phyloP scores from a whole-genome alignment of 2,113 vertebrate species.

The Bungarus multicinctus region DNA sequence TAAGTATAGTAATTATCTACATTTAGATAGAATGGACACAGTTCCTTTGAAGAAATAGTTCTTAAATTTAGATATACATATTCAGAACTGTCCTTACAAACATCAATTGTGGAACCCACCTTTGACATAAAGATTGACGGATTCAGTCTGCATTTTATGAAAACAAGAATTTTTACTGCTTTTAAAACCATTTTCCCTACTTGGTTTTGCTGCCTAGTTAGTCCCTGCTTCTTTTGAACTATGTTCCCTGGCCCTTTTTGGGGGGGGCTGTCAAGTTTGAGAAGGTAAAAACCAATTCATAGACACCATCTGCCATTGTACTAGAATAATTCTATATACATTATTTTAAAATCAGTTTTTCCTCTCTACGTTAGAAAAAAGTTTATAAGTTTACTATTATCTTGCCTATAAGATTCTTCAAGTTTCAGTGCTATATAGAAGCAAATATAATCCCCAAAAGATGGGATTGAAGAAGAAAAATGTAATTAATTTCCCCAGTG shows the following conservation, averaged over 20 bases:
- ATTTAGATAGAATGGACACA: not conserved
- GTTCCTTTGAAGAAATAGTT: not conserved
- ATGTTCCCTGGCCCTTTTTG: not conserved
- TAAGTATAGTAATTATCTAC: not conserved
- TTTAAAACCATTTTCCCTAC: not conserved
- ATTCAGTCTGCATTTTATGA: accelerated
- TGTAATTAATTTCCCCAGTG: not conserved
- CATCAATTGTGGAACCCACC: accelerated
- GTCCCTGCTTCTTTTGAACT: not conserved
- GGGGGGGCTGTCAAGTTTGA: not conserved
- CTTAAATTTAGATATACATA: not conserved
- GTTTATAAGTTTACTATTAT: not conserved
- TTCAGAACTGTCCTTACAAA: not conserved
- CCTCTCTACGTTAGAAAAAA: not conserved
- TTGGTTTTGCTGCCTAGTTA: not conserved
- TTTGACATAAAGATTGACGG: not conserved
- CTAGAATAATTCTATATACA: not conserved
- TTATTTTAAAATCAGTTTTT: not conserved
- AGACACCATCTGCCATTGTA: not conserved
- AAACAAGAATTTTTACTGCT: not conserved
- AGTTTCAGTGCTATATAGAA: not conserved
- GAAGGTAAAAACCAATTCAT: not conserved
- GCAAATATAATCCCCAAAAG: not conserved
- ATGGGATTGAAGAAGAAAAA: not conserved
- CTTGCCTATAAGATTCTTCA: not conserved